Evolutionary conservation across 1,140 invertebrate genomes (phyloP).

Genomic region (Drosophila sproati): DNA sequence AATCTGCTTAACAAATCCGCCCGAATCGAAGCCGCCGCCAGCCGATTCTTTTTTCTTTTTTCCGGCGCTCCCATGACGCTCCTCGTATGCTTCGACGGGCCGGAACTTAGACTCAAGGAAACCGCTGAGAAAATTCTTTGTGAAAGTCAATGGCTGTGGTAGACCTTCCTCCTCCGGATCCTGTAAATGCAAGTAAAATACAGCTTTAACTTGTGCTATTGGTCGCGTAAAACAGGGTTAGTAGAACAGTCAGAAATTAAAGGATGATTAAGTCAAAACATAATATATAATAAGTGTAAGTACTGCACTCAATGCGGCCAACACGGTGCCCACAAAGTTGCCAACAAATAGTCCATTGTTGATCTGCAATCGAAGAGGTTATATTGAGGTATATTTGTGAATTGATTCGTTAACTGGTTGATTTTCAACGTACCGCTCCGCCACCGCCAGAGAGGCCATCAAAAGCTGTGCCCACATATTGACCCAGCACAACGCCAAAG

Average conservation of each 20-base stretch:
- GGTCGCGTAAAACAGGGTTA: constrained; percentile 30
- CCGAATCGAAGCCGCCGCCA: constrained; percentile 67
- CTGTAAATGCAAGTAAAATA: constrained; percentile 32
- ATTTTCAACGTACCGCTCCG: constrained; percentile 84
- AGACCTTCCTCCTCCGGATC: constrained; percentile 82
- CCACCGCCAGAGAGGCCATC: constrained; percentile 86
- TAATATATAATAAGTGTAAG: constrained; percentile 44
- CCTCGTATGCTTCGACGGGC: constrained; percentile 50
- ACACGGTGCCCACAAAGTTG: constrained; percentile 81
- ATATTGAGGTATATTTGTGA: neutral
- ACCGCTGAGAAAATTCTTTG: constrained; percentile 68
- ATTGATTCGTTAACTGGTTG: neutral
- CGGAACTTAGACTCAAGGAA: constrained; percentile 76
- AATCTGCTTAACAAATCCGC: constrained; percentile 76
- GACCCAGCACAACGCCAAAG: constrained; percentile 85
- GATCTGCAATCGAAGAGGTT: constrained; percentile 46
- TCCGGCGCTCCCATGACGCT: constrained; percentile 59
- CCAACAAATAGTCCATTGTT: constrained; percentile 85
- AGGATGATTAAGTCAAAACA: neutral
- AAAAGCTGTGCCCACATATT: constrained; percentile 85
- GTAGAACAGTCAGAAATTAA: constrained; percentile 46
- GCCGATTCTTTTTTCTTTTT: constrained; percentile 50
- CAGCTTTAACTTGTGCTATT: neutral
- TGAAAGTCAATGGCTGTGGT: constrained; percentile 71
- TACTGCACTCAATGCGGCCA: constrained; percentile 84